These are phyloP conservation scores for Eumeta japonica DNA, from an alignment of 1,140 invertebrate species.

Conservation along the genomic window DNA sequence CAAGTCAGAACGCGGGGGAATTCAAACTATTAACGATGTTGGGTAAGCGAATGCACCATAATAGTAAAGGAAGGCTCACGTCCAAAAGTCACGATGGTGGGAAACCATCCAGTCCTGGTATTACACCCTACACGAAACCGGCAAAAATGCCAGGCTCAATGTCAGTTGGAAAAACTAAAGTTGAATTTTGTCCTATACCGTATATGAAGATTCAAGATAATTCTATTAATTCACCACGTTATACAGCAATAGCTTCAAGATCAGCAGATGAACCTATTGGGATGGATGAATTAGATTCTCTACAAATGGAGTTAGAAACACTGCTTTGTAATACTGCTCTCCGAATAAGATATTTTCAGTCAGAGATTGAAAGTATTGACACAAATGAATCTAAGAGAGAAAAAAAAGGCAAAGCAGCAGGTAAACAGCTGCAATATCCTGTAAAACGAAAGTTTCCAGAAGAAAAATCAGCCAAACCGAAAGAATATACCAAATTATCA, in stretches of 20 bases:
- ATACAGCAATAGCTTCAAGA: slow-evolving; percentile 40
- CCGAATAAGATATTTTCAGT: slow-evolving; percentile 71
- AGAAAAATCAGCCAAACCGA: slow-evolving; percentile 53
- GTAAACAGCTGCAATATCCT: slow-evolving; percentile 57
- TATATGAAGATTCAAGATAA: slow-evolving; percentile 49
- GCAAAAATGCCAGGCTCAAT: slow-evolving; percentile 40
- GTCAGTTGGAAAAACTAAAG: slow-evolving; percentile 43
- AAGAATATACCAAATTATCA: slow-evolving; percentile 51
- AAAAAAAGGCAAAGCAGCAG: slow-evolving; percentile 62
- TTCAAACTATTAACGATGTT: slow-evolving; percentile 39
- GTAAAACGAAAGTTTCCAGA: slow-evolving; percentile 60
- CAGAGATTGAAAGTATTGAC: slow-evolving; percentile 71
- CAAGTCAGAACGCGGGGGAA: slow-evolving; percentile 36
- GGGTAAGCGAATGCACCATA: slow-evolving; percentile 55
- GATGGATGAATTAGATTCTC: slow-evolving; percentile 78
- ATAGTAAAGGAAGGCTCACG: slow-evolving; percentile 46
- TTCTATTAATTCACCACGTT: slow-evolving; percentile 34
- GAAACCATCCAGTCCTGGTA: slow-evolving; percentile 51
- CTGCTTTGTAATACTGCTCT: slow-evolving; percentile 79
- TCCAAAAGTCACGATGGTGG: slow-evolving; percentile 50
- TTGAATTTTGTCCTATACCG: slow-evolving; percentile 42
- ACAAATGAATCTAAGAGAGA: slow-evolving; percentile 69
- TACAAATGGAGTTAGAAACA: slow-evolving; percentile 87
- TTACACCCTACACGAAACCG: slow-evolving; percentile 49
- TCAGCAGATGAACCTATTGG: slow-evolving; percentile 53